These are phyloP conservation scores for Aleiodes alternator DNA, from an alignment of 2,888 invertebrate species.

Conservation along the genomic window DNA sequence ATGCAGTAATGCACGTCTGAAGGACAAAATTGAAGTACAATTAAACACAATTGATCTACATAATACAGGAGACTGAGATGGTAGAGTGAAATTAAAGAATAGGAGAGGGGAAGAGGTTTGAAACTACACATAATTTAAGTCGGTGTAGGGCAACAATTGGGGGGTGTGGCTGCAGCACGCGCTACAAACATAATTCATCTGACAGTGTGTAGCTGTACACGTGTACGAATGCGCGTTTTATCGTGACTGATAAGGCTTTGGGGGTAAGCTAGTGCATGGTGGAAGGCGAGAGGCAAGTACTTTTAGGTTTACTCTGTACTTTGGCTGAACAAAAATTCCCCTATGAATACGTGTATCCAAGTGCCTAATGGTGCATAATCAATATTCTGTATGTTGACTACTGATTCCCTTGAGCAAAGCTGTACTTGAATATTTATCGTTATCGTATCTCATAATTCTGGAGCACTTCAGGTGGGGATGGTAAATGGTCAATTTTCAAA, in stretches of 20 bases:
- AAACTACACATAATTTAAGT: constrained; percentile 22
- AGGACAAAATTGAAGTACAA: constrained; percentile 15
- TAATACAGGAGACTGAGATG: not conserved
- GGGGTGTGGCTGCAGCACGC: constrained; percentile 70
- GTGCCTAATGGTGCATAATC: constrained; percentile 43
- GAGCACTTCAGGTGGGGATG: not conserved
- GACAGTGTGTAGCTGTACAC: constrained; percentile 56
- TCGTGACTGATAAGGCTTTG: constrained; percentile 51
- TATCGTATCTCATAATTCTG: constrained; percentile 6
- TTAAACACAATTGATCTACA: constrained; percentile 11
- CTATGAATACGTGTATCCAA: constrained; percentile 20
- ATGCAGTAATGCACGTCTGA: constrained; percentile 12
- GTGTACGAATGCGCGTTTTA: constrained; percentile 62
- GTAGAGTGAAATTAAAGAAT: not conserved
- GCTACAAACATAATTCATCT: constrained; percentile 70
- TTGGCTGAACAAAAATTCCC: constrained; percentile 27
- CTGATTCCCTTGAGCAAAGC: constrained; percentile 10
- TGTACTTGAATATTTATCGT: constrained; percentile 13
- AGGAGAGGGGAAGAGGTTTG: not conserved
- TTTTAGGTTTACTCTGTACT: constrained; percentile 1
- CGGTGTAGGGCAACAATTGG: constrained; percentile 45
- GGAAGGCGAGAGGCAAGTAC: not conserved
- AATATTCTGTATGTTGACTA: constrained; percentile 34
- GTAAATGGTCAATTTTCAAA: too few relatives aligned
- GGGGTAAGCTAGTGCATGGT: not conserved